phyloP scores from a whole-genome alignment of 2,888 invertebrate species.

The Rhorus exstirpatorius region DNA sequence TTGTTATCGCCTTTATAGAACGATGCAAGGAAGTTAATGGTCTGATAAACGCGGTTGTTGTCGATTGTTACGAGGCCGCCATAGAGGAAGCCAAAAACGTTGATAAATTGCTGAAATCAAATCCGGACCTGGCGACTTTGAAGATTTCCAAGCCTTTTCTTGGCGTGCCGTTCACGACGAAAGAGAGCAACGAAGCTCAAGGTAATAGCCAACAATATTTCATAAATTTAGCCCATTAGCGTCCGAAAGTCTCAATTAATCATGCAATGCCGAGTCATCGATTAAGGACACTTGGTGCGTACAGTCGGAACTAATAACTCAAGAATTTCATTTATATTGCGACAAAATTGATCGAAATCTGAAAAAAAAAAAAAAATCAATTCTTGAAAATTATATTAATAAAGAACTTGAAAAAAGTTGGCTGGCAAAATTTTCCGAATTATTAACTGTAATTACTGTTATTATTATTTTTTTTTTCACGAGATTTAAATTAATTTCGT shows the following conservation, averaged over 20 bases:
- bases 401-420: no score
- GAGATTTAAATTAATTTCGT: not conserved
- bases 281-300: no score
- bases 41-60: constrained; percentile 93
- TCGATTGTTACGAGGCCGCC: constrained; percentile 92
- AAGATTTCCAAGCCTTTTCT: constrained; percentile 92
- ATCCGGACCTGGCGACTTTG: constrained; percentile 88
- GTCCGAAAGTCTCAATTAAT: no score
- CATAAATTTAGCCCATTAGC: no score
- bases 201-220: constrained; percentile 86
- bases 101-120: constrained; percentile 89
- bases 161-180: constrained; percentile 97
- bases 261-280: no score
- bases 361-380: no score
- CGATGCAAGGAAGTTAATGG: constrained; percentile 92
- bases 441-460: not conserved
- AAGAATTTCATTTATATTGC: no score
- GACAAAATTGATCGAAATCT: no score
- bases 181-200: constrained; percentile 94
- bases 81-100: constrained; percentile 92
- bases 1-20: constrained; percentile 92
- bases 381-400: no score
- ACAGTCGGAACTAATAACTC: no score
- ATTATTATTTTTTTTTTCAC: not conserved
- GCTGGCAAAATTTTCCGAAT: not conserved